These are phyloP conservation scores for Tragopan temminckii DNA, from an alignment of 2,797 vertebrate genomes.

Conservation along the genomic window DNA sequence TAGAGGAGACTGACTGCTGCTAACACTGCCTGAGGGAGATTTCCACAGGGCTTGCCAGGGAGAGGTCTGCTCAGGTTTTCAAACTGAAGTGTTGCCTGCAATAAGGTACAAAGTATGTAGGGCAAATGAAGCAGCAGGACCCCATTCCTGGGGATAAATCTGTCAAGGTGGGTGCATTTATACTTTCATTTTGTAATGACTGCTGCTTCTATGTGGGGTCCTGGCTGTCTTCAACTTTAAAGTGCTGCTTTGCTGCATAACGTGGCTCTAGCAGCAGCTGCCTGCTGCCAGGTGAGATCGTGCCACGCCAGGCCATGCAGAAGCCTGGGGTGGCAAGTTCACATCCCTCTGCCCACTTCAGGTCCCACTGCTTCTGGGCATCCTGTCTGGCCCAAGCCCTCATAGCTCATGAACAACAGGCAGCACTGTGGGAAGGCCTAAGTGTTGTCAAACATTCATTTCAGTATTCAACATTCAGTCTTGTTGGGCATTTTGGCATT, in stretches of 20 bases:
- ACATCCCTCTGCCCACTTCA: accelerated
- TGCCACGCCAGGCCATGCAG: background rate
- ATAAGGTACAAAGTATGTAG: background rate
- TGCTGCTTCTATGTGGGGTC: background rate
- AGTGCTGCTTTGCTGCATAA: background rate
- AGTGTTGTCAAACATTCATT: background rate
- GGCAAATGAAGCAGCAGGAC: background rate
- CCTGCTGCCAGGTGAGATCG: background rate
- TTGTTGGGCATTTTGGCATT: background rate
- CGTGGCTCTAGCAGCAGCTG: background rate
- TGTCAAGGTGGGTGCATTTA: background rate
- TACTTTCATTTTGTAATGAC: background rate
- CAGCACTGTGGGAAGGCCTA: background rate
- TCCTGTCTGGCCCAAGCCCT: background rate
- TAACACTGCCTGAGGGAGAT: conserved; percentile 24
- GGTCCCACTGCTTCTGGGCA: background rate
- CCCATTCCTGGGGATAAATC: background rate
- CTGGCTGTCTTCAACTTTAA: background rate
- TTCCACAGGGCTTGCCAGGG: conserved; percentile 17
- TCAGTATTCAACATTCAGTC: background rate
- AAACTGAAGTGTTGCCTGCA: background rate
- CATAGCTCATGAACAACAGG: background rate
- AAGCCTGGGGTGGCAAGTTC: background rate
- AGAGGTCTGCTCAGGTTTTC: background rate
- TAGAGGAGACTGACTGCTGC: background rate